A percentile compares a stretch with the other conserved stretches of the same genome.
Conservation (phyloP, 1,140 invertebrate species). For the Cotesia glomerata region DNA sequence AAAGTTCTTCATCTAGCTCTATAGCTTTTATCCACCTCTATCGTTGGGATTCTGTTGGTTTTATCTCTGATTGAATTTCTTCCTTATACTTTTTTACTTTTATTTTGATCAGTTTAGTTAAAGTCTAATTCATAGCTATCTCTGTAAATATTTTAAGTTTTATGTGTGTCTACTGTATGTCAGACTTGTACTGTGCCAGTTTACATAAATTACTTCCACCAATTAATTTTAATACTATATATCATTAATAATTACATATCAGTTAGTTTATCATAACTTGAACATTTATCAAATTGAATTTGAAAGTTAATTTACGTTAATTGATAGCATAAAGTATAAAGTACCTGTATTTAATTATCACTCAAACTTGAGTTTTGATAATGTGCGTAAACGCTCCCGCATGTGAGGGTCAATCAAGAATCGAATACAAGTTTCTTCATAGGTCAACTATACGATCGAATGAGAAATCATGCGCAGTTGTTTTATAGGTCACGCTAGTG, state of each 20-base stretch:
- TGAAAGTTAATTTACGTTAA: background rate
- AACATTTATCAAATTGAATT: no score
- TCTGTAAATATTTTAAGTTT: no score
- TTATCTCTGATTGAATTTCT: slow-evolving; percentile 22
- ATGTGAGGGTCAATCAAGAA: slow-evolving; percentile 17
- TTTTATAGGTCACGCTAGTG: slow-evolving; percentile 17
- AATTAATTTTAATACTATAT: no score
- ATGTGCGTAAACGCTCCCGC: background rate
- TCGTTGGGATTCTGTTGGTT: background rate
- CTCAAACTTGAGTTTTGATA: background rate
- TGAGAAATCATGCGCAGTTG: slow-evolving; percentile 21
- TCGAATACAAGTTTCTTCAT: slow-evolving; percentile 8
- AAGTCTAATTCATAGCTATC: no score
- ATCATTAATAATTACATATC: no score
- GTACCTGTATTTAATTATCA: background rate
- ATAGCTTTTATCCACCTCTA: background rate
- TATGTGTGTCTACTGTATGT: no score
- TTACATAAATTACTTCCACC: no score
- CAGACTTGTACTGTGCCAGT: no score
- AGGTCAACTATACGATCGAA: slow-evolving; percentile 22
- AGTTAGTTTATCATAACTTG: no score
- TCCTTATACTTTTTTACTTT: background rate
- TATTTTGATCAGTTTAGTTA: background rate
- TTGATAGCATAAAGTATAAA: background rate
- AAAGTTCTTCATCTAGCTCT: background rate